A percentile compares a stretch with the other conserved stretches of the same genome.
These are phyloP conservation scores for Drosophila azteca DNA, from an alignment of 1,140 invertebrate genomes.

Conservation along the genomic window DNA sequence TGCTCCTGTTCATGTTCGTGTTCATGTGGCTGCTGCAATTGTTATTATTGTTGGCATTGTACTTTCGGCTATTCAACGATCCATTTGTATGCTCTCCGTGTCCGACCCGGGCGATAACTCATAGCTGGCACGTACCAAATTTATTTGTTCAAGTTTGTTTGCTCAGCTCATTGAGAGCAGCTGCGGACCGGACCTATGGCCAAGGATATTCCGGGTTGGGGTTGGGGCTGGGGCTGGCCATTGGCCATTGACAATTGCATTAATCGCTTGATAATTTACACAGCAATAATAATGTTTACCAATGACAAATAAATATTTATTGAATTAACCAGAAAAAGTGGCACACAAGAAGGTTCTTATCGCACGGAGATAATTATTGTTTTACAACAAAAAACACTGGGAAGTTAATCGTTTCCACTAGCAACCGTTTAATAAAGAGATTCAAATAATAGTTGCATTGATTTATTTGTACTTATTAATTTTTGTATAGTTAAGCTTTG, in stretches of 20 bases:
- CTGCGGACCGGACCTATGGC: constrained; percentile 17
- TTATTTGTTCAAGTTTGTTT: constrained; percentile 70
- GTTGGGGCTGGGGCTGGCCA: constrained; percentile 2
- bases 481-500: background rate
- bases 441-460: background rate
- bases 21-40: constrained; percentile 25
- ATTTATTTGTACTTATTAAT: background rate
- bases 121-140: constrained; percentile 70
- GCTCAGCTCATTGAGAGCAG: constrained; percentile 39
- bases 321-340: constrained; percentile 42
- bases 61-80: constrained; percentile 42
- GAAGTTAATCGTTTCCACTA: background rate
- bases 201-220: constrained; percentile 14
- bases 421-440: too few relatives aligned
- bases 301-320: constrained; percentile 52
- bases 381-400: background rate
- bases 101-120: constrained; percentile 55
- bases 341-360: constrained; percentile 14
- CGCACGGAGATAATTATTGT: constrained; percentile 11
- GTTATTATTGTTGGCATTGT: constrained; percentile 45
- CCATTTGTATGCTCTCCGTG: constrained; percentile 61
- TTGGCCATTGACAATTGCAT: constrained; percentile 29
- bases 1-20: too few relatives aligned
- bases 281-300: constrained; percentile 45
- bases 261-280: constrained; percentile 69